A percentile compares a stretch with the other conserved stretches of the same genome.
Conservation (phyloP, 2,888 invertebrate genomes). For the Heliconius cydno region DNA sequence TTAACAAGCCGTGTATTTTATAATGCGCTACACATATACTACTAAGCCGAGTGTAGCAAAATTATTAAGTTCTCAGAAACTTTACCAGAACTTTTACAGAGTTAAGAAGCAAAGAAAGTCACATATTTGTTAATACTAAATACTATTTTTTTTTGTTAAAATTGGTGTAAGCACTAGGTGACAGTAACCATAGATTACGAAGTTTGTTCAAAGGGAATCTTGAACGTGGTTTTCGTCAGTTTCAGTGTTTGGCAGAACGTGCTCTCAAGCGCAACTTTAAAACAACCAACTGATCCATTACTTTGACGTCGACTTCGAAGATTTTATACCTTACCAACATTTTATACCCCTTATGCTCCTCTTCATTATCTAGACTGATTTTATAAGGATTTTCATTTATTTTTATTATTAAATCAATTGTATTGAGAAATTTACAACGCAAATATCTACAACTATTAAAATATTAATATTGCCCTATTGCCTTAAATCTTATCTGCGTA, state of each 20-base stretch:
- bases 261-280: constrained; percentile 37
- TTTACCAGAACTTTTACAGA: background rate
- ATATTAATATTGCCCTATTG: no score
- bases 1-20: constrained; percentile 57
- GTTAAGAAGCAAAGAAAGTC: background rate
- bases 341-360: background rate
- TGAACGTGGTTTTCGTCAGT: constrained; percentile 35
- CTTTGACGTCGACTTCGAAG: constrained; percentile 33
- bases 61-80: background rate
- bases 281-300: constrained; percentile 43
- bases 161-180: constrained; percentile 1
- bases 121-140: background rate
- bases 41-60: constrained; percentile 14
- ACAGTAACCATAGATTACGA: constrained; percentile 24
- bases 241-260: constrained; percentile 38
- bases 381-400: no score
- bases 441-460: no score
- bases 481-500: background rate
- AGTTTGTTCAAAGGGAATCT: constrained; percentile 27
- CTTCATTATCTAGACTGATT: background rate
- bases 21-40: constrained; percentile 26
- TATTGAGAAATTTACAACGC: no score
- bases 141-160: background rate
- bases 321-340: constrained; percentile 30
- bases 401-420: no score